Base-by-base conservation (phyloP, 2,113 vertebrate genomes). In the Puntigrus tetrazona region DNA sequence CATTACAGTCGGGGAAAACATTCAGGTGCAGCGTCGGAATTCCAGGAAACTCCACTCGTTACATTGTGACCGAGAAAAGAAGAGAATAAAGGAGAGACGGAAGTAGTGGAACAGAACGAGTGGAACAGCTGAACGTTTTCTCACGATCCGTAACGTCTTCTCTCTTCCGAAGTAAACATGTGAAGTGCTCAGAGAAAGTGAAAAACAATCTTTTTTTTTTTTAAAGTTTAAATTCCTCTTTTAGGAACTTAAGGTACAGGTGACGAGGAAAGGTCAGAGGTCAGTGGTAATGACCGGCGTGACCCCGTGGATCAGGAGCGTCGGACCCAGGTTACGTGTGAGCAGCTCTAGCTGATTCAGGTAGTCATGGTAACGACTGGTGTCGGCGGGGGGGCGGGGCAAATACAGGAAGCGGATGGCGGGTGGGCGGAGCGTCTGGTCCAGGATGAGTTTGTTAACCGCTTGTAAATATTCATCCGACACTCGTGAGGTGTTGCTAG, bases 271-370 rank as follows among this genome's bases (percentile, higher is more conserved):
- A 65, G 73, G 59, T 95, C 91, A 98, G 22, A 98, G 95, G 90
- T 97, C 95, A 7, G 96, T 97, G 91, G 96, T 97, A 91, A 96
- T 96, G 88, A 98, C 97, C 0, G 96, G 96, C 0, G 95, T 97
- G 86, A 97, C 94, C 14, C 97, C 97, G 4, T 98, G 96, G 88
- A 97, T 96, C 63, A 98, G 94, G 84, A 97, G 91, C 0, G 96
- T 97, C 70, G 97, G 97, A n/a, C 97, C 97, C 86, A 98, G 91
- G 85, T 94, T 92, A 0, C 89, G 92, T 69, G 95, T 97, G 86
- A 98, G 94, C 89, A 96, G 88, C 78, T 98, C 95, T 85, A 98
- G 93, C 87, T 97, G 96, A 82, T 89, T 93, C 78, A 98, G 89
- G 88, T 97, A 98, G 27, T 93, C 89, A 0, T 74, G 83, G 88